Evolutionary conservation across 2,888 invertebrate genomes (phyloP), one percentile per base, ranked within the genome.

Genomic region (Nipponacmea schrenckii): DNA sequence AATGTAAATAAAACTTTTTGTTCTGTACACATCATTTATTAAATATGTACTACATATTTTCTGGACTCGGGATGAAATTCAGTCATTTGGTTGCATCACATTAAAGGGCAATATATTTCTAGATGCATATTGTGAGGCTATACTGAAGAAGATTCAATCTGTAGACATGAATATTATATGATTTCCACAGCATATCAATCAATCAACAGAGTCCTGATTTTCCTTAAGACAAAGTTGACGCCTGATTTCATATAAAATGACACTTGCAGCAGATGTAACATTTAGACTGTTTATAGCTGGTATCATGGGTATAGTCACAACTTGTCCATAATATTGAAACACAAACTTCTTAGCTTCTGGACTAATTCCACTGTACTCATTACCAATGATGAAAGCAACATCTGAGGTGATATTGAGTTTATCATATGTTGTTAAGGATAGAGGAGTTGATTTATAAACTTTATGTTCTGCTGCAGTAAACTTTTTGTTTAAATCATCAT

Each of bases 321-420:
- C 91, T 44, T 92, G 86, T 14, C 94, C 94, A 70, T 91, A 90
- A 73, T 88, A 90, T 46, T 89, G 86, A 45, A 89, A 86, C n/a
- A 93, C 92, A 74, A 94, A 90, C 78, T 92, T 84, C 24, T 85
- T 93, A 7, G 94, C 93, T 39, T 93, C 91, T 26, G 91, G 86
- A 90, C 95, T 94, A n/a, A 97, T 90, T 0, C 97, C 96, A 87
- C 94, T 92, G 10, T 95, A 95, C 90, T 97, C 97, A 12, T 96
- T 96, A 17, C 96, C 96, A 79, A 97, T 91, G 48, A 97, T 91
- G 5, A 97, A 87, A 31, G 71, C 71, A 45, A 93, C 91, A 44
- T 92, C 87, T 84, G 76, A 69, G 2, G 68, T 63, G 3, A 67
- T 45, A n/a, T 79, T 73, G 5, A 80, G 66, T 17, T 79, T 74